Percentiles rank a stretch among this genome's conserved stretches.
Conservation (phyloP, 2,797 vertebrate species). For the Sternotherus odoratus region DNA sequence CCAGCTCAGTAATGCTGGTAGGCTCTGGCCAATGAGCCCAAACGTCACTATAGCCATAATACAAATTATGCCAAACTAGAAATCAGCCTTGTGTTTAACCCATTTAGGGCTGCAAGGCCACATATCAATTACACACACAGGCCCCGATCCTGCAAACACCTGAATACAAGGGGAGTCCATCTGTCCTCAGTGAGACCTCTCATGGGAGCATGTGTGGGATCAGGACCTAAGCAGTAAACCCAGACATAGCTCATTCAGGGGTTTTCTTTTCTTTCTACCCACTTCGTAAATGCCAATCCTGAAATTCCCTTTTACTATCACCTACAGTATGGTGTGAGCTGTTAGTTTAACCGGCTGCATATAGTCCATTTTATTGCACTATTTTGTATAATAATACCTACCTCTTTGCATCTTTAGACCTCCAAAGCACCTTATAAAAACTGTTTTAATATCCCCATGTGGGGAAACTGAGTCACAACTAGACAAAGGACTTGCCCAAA, state of each 20-base stretch:
- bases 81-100: not conserved
- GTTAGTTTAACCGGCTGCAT: no score
- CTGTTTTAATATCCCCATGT: no score
- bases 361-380: no score
- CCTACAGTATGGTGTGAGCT: no score
- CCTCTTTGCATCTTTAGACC: no score
- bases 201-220: not conserved
- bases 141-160: not conserved
- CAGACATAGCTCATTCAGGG: not conserved
- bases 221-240: not conserved
- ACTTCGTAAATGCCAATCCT: no score
- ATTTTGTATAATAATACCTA: no score
- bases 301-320: no score
- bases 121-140: not conserved
- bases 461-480: no score
- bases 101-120: not conserved
- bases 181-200: not conserved
- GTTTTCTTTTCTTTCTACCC: not conserved
- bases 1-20: not conserved
- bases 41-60: not conserved
- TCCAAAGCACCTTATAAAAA: no score
- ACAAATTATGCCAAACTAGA: not conserved
- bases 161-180: not conserved
- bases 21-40: not conserved
- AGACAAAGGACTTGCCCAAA: no score